Conservation (phyloP, 2,888 invertebrate species). For the Copidosoma aretas region DNA sequence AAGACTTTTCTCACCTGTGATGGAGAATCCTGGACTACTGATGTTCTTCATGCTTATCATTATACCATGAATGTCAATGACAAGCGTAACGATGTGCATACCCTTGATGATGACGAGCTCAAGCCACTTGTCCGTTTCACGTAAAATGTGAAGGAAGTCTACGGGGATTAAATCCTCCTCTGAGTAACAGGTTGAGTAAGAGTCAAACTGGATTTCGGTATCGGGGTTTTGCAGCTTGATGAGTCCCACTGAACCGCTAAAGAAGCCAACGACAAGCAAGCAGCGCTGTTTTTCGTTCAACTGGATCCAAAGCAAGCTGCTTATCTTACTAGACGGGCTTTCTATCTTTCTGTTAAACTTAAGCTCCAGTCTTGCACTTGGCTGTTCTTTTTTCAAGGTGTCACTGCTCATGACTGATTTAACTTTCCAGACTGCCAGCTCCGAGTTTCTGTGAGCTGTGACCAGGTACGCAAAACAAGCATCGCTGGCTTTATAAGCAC, state of each 20-base stretch:
- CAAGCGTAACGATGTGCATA: conserved; percentile 46
- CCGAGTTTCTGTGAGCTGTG: conserved; percentile 51
- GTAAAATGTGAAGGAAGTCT: conserved; percentile 43
- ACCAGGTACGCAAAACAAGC: conserved; percentile 51
- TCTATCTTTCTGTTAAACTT: conserved; percentile 41
- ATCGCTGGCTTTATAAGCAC: conserved; percentile 38
- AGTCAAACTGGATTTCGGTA: conserved; percentile 28
- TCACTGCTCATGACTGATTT: conserved; percentile 40
- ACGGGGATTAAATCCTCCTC: conserved; percentile 49
- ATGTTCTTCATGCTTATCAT: conserved; percentile 43
- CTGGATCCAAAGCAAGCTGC: conserved; percentile 49
- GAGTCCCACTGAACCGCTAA: conserved; percentile 51
- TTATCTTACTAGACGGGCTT: conserved; percentile 44
- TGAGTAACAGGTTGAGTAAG: conserved; percentile 42
- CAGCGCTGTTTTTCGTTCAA: conserved; percentile 38
- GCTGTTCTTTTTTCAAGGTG: neutral
- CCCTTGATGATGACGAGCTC: conserved; percentile 51
- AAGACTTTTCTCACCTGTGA: conserved; percentile 51
- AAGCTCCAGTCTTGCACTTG: conserved; percentile 25
- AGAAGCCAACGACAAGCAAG: conserved; percentile 52
- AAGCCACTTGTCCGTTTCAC: conserved; percentile 35
- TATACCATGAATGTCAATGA: conserved; percentile 43
- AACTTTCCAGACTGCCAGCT: conserved; percentile 54
- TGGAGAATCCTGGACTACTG: conserved; percentile 48
- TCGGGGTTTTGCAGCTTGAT: conserved; percentile 43